phyloP scores from a whole-genome alignment of 2,888 invertebrate genomes.

The Nephrotoma flavescens region DNA sequence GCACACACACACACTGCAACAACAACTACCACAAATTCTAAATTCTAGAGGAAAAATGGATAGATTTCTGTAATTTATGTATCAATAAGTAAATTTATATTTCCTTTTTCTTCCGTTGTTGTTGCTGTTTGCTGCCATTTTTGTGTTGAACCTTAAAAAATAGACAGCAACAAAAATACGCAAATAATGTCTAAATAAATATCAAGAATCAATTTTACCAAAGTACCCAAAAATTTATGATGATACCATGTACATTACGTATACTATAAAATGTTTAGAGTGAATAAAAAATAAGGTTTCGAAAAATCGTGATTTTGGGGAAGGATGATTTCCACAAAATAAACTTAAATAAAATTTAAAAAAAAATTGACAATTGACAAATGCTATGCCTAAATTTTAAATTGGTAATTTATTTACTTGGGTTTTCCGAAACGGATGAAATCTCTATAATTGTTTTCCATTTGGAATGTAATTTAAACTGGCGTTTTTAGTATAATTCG shows the following conservation, averaged over 20 bases:
- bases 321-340: neutral
- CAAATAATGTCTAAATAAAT: neutral
- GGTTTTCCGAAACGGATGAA: neutral
- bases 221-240: neutral
- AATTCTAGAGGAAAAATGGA: neutral
- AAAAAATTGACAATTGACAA: neutral
- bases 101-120: neutral
- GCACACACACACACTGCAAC: neutral
- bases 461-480: too few relatives aligned
- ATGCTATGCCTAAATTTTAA: neutral
- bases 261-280: neutral
- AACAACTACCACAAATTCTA: neutral
- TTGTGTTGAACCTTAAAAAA: neutral
- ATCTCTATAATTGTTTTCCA: too few relatives aligned
- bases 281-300: neutral
- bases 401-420: neutral
- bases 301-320: neutral
- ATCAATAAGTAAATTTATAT: neutral
- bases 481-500: too few relatives aligned
- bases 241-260: neutral
- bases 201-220: neutral
- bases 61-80: neutral
- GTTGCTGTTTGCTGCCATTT: neutral
- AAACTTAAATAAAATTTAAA: neutral
- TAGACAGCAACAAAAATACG: neutral